Conservation (phyloP, 2,797 vertebrate species). For the Tympanoctomys barrerae region DNA sequence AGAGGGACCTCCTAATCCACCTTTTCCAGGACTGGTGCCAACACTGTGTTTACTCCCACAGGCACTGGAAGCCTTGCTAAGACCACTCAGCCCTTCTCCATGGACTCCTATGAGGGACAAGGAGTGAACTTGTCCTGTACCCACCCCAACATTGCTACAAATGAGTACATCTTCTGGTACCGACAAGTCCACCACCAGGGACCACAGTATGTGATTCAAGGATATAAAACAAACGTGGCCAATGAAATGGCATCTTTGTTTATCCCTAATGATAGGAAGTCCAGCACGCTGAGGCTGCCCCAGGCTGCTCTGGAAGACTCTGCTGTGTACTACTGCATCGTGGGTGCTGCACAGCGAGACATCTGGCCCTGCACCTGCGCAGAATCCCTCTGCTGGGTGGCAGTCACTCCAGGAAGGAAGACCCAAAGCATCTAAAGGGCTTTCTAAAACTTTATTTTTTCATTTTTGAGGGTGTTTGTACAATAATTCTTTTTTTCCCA, state of each 20-base stretch:
- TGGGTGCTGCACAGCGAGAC: slow-evolving; percentile 67
- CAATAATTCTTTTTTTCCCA: neutral
- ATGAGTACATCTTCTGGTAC: slow-evolving; percentile 66
- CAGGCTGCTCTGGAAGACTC: neutral
- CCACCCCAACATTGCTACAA: neutral
- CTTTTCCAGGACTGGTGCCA: neutral
- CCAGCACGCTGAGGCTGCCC: slow-evolving; percentile 43
- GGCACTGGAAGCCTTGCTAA: slow-evolving; percentile 53
- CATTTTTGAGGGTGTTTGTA: neutral
- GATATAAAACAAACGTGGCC: neutral
- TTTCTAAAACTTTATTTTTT: neutral
- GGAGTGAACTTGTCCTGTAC: slow-evolving; percentile 57
- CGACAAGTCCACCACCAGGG: slow-evolving; percentile 40
- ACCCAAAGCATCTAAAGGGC: neutral
- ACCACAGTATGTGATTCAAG: slow-evolving; percentile 36
- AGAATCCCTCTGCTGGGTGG: neutral
- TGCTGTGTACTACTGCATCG: slow-evolving; percentile 74
- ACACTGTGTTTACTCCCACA: slow-evolving; percentile 15
- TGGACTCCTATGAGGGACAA: slow-evolving; percentile 27
- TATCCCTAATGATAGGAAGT: slow-evolving; percentile 30
- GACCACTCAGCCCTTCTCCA: slow-evolving; percentile 56
- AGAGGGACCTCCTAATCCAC: neutral
- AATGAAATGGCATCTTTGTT: slow-evolving; percentile 63
- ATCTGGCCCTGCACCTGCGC: slow-evolving; percentile 6
- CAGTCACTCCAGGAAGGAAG: neutral